Evolutionary conservation across 2,888 invertebrate species (phyloP).

Genomic region (Chloroclysta siterata): DNA sequence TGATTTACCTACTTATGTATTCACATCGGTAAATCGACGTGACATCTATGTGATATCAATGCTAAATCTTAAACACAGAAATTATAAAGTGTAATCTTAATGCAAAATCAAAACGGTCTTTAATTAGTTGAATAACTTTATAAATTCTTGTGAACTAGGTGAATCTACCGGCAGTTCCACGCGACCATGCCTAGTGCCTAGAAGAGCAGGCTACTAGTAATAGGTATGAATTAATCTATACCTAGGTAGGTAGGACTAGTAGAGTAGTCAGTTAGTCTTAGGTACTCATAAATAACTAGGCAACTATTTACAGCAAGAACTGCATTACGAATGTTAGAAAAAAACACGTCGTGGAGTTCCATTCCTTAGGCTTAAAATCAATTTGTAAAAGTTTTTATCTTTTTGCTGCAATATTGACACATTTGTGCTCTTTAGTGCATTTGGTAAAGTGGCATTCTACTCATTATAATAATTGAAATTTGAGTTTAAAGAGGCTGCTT

Average conservation of each 20-base stretch:
- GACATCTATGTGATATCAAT: too few relatives aligned
- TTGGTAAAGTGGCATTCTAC: constrained; percentile 1
- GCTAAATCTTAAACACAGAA: too few relatives aligned
- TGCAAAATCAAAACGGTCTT: too few relatives aligned
- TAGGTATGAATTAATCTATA: too few relatives aligned
- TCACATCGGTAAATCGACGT: too few relatives aligned
- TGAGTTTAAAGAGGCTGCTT: neutral
- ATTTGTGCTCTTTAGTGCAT: constrained; percentile 4
- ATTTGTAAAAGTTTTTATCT: constrained; percentile 24
- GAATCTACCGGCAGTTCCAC: too few relatives aligned
- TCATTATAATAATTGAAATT: neutral
- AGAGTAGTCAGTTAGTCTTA: neutral
- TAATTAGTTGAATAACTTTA: too few relatives aligned
- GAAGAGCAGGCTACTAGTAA: too few relatives aligned
- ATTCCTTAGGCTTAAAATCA: constrained; percentile 15
- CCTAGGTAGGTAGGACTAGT: neutral
- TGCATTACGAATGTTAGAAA: constrained; percentile 18
- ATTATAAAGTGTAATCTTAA: too few relatives aligned
- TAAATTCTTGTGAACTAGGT: too few relatives aligned
- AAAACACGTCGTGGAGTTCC: constrained; percentile 27
- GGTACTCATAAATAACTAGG: constrained; percentile 5
- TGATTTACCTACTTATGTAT: too few relatives aligned
- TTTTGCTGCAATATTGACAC: constrained; percentile 14
- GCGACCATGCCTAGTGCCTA: too few relatives aligned
- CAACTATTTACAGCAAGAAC: constrained; percentile 24